Evolutionary conservation across 1,140 invertebrate species (phyloP), one percentile per base, ranked within the genome.

Genomic region (Polypedilum pembai): DNA sequence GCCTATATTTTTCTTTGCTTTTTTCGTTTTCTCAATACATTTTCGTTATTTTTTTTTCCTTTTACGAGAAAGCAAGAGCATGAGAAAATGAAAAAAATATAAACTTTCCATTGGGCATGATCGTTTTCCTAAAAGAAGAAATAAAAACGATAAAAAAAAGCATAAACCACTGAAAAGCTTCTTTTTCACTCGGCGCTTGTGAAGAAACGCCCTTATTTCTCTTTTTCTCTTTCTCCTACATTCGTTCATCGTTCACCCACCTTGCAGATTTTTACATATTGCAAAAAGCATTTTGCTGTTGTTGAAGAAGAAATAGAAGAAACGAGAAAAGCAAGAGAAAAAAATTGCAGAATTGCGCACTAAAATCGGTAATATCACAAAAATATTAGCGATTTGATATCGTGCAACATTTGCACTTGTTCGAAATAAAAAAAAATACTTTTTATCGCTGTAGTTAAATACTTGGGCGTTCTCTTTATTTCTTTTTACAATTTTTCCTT

Each of bases 71-170:
- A 33, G 5, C 24, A 33, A 33, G 5, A 33, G 24, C 24, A 33
- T 33, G 24, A 33, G 24, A 33, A n/a, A n/a, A 12, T 56, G 45
- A 15, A 15, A 56, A 15, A 20, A 21, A 69, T 20, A 69, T 69
- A 69, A 69, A 69, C 65, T 69, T 69, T 69, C 65, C 65, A 69
- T 20, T 69, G 65, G 65, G 65, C 65, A 69, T 69, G 65, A 69
- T 69, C 65, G 65, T 69, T 20, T 69, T 69, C 20, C 65, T 69
- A 69, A 18, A 69, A 12, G 45, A 69, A 69, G 17, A 69, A 69
- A 69, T 20, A 69, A 69, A 69, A 69, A n/a, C 65, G 10, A 18
- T 20, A 21, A 69, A 69, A 69, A 66, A 69, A 69, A 69, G 65
- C 65, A 69, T 21, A 69, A 56, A 21, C 65, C 65, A 69, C 20